phyloP scores from a whole-genome alignment of 2,113 vertebrate genomes.

The Cyanistes caeruleus region DNA sequence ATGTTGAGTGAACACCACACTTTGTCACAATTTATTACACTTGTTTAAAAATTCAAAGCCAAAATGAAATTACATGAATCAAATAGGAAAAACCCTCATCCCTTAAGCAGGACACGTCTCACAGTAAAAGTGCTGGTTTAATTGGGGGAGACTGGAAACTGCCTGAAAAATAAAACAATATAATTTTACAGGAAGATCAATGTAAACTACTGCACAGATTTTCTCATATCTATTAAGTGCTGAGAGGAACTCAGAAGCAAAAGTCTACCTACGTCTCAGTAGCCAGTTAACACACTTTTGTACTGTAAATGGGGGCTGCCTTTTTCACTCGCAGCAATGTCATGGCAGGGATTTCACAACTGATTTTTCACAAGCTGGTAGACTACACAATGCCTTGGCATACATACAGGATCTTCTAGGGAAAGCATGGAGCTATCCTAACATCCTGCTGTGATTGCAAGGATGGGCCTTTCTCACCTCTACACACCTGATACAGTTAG shows the following conservation, averaged over 20 bases:
- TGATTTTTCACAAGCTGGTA: not conserved
- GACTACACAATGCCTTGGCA: not conserved
- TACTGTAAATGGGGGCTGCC: not conserved
- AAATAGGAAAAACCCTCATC: not conserved
- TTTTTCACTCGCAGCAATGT: not conserved
- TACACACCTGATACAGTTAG: not conserved
- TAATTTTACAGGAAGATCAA: not conserved
- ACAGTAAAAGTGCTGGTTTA: not conserved
- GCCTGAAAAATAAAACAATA: not conserved
- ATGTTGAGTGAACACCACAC: not conserved
- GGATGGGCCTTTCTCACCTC: not conserved
- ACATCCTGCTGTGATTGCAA: not conserved
- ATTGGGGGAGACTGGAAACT: not conserved
- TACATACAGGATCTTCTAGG: not conserved
- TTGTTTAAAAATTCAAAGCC: not conserved
- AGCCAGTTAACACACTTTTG: not conserved
- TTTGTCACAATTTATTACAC: not conserved
- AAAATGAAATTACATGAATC: not conserved
- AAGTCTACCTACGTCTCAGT: not conserved
- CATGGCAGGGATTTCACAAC: not conserved
- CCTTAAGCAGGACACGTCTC: not conserved
- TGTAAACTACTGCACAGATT: not conserved
- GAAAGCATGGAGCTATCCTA: not conserved
- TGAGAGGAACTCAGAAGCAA: not conserved
- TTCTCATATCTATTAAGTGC: not conserved